Evolutionary conservation across 2,888 invertebrate species (phyloP), one percentile per base, ranked within the genome.

Genomic region (Lasioglossum malachurum): DNA sequence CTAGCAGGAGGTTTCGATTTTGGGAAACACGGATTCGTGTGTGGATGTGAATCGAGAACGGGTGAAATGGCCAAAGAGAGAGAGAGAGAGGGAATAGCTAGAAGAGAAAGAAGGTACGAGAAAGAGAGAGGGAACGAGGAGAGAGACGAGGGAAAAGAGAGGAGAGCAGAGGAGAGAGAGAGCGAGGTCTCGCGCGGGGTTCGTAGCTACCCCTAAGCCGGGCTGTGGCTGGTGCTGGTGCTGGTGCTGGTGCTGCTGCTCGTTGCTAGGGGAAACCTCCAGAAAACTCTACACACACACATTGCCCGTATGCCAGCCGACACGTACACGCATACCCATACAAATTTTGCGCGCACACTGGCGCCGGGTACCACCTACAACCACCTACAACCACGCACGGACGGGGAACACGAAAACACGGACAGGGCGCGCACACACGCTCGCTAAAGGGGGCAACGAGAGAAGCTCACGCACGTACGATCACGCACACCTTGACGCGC

Each of bases 261-360:
- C 94, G 95, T 95, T 95, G 95, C 95, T 94, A 95, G 93, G 95
- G 95, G 95, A 95, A 94, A 95, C 95, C 95, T 95, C 95, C 94
- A 95, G 95, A 95, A 95, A 95, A 95, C 95, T 95, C 94, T 89
- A 92, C 94, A 91, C 93, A 92, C 92, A 93, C 91, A 90, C 84
- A 72, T 72, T 80, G 69, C 60, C 72, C 79, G 80, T 76, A 74
- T 69, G 80, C 76, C 79, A 73, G 77, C 60, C 77, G 38, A 75
- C 84, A 80, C 80, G 78, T 77, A 81, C 69, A 82, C 78, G 80
- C 83, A 79, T 74, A 76, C 72, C 82, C 85, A 77, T 80, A 86
- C 86, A 80, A 87, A 82, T 86, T 84, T 85, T 82, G 67, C 84
- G 81, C 85, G 84, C 82, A 69, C 38, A 69, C 69, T 74, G 74